A percentile compares a stretch with the other conserved stretches of the same genome.
These are phyloP conservation scores for Nilaparvata lugens DNA, from an alignment of 1,140 invertebrate species.

Conservation along the genomic window DNA sequence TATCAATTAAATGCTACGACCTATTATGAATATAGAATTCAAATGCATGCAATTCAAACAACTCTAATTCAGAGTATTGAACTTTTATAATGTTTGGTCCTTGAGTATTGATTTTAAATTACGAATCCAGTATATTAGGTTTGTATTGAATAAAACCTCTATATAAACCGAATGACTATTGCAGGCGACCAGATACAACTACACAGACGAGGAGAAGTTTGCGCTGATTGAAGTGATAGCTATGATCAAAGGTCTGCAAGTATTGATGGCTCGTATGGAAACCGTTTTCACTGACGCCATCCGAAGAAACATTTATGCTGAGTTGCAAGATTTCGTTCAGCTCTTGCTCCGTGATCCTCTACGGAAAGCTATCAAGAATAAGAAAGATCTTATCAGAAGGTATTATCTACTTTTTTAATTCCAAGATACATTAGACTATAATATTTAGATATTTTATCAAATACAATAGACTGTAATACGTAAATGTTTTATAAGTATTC, in stretches of 20 bases:
- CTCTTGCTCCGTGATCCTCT: constrained; percentile 81
- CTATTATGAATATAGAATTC: too few species aligned
- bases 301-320: constrained; percentile 87
- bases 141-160: too few species aligned
- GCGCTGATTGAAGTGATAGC: constrained; percentile 97
- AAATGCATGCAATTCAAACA: too few species aligned
- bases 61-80: too few species aligned
- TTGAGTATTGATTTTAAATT: too few species aligned
- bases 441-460: too few species aligned
- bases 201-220: constrained; percentile 95
- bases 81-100: too few species aligned
- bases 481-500: too few species aligned
- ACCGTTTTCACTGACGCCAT: constrained; percentile 96
- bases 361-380: constrained; percentile 95
- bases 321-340: constrained; percentile 97
- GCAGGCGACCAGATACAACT: constrained; percentile 91
- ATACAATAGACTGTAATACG: too few species aligned
- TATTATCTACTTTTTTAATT: constrained; percentile 34
- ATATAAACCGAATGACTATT: background rate
- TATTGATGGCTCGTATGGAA: constrained; percentile 95
- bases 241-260: constrained; percentile 98
- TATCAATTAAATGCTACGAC: too few species aligned
- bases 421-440: background rate
- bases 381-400: constrained; percentile 92
- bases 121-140: too few species aligned